A percentile compares a stretch with the other conserved stretches of the same genome.
Evolutionary conservation across 1,140 invertebrate species (phyloP).

Genomic region (Achroia grisella): DNA sequence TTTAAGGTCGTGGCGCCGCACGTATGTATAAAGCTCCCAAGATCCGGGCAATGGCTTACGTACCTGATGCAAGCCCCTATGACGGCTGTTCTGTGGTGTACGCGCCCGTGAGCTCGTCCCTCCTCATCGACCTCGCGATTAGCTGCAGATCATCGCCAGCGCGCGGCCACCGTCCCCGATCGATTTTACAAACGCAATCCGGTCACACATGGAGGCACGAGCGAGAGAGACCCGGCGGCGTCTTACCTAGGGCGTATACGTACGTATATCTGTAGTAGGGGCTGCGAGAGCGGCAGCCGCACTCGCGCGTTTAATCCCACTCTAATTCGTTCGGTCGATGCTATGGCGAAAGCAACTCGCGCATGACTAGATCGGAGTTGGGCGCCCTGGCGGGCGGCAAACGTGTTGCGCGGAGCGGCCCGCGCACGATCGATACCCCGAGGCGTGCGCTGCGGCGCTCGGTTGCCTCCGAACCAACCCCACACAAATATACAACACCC

Average conservation of each 20-base stretch:
- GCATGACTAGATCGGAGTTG: conserved; percentile 48
- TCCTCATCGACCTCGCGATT: conserved; percentile 41
- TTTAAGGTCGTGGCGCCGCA: not conserved
- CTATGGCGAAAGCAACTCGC: conserved; percentile 41
- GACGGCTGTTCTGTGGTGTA: conserved; percentile 19
- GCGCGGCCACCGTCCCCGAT: conserved; percentile 33
- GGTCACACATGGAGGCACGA: conserved; percentile 39
- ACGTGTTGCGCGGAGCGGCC: conserved; percentile 24
- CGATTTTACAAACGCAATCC: conserved; percentile 32
- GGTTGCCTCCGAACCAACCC: conserved; percentile 17
- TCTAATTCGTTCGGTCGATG: conserved; percentile 45
- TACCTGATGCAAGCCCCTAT: conserved; percentile 31
- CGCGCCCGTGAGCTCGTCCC: conserved; percentile 22
- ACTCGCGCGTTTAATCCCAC: conserved; percentile 53
- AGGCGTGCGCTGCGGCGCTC: conserved; percentile 42
- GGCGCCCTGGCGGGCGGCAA: conserved; percentile 23
- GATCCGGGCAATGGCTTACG: conserved; percentile 3
- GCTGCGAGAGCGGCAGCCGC: conserved; percentile 50
- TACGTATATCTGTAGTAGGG: conserved; percentile 20
- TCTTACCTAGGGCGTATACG: conserved; percentile 25
- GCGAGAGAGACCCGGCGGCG: conserved; percentile 22
- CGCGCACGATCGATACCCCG: conserved; percentile 48
- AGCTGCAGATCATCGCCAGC: conserved; percentile 45
- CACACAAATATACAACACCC: conserved; percentile 33
- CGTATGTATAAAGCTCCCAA: not conserved